These are phyloP conservation scores for Nycticorax nycticorax DNA, from an alignment of 2,113 vertebrate species.

Conservation along the genomic window DNA sequence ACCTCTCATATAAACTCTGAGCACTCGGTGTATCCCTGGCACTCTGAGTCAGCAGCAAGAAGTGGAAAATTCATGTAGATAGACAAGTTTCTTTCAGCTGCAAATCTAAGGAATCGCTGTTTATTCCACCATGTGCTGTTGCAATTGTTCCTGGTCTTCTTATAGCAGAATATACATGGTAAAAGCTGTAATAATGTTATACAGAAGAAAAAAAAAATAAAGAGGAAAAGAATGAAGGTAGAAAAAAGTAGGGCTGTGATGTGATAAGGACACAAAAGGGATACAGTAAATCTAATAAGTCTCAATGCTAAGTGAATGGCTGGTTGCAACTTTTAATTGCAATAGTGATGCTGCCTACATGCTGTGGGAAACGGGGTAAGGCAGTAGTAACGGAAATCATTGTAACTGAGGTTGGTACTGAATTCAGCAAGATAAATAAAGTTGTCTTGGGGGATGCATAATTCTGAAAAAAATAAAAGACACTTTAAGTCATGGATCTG, in stretches of 20 bases:
- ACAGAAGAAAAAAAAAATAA: neutral
- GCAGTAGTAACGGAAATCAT: neutral
- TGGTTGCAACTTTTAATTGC: neutral
- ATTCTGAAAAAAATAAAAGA: neutral
- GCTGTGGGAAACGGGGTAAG: neutral
- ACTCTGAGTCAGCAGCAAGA: neutral
- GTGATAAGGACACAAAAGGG: neutral
- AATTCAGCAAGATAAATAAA: neutral
- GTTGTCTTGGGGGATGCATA: neutral
- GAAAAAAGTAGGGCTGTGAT: neutral
- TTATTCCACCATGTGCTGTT: neutral
- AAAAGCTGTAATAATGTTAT: neutral
- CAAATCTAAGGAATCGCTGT: neutral
- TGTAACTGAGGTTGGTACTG: neutral
- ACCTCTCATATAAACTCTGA: neutral
- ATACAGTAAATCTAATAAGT: neutral
- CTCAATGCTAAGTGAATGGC: neutral
- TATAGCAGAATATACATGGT: neutral
- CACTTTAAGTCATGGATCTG: neutral
- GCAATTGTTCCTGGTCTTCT: neutral
- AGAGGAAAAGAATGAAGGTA: neutral
- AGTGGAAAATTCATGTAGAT: neutral
- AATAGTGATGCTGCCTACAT: neutral
- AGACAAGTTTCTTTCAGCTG: neutral
- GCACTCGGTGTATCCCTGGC: neutral